A percentile compares a stretch with the other conserved stretches of the same genome.
Evolutionary conservation across 2,888 invertebrate species (phyloP).

Genomic region (Mythimna impura): DNA sequence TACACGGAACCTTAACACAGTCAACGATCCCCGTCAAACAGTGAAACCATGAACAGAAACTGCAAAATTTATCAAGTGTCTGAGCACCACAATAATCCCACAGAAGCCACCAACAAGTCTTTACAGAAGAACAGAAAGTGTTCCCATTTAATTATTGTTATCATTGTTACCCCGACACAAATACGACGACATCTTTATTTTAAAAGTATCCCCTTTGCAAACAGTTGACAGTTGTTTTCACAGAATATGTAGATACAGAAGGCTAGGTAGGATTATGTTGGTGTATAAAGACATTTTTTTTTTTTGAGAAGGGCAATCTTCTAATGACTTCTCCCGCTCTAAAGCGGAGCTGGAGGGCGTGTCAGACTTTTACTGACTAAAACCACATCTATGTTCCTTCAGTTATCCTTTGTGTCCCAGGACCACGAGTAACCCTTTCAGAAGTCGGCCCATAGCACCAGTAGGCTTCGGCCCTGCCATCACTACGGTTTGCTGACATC

Average conservation of each 20-base stretch:
- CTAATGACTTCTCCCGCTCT: no score
- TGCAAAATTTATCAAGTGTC: conserved; percentile 19
- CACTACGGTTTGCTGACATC: no score
- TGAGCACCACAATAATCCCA: conserved; percentile 27
- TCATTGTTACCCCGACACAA: conserved; percentile 49
- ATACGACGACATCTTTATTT: conserved; percentile 55
- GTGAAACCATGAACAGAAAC: neutral
- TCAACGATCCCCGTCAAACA: neutral
- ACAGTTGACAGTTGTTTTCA: conserved; percentile 17
- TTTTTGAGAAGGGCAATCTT: no score
- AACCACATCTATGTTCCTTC: no score
- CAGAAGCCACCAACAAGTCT: conserved; percentile 24
- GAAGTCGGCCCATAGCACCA: no score
- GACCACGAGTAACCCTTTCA: no score
- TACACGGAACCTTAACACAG: neutral
- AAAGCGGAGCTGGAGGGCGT: no score
- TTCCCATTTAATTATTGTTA: conserved; percentile 46
- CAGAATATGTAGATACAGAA: conserved; percentile 10
- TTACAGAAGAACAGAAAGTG: conserved; percentile 32
- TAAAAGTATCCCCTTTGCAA: conserved; percentile 44
- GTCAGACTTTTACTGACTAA: no score
- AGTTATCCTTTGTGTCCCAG: no score
- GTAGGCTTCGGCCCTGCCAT: no score
- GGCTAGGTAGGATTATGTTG: neutral
- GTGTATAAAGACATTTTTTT: no score